phyloP scores from a whole-genome alignment of 2,888 invertebrate genomes.

The Atrina japonica region DNA sequence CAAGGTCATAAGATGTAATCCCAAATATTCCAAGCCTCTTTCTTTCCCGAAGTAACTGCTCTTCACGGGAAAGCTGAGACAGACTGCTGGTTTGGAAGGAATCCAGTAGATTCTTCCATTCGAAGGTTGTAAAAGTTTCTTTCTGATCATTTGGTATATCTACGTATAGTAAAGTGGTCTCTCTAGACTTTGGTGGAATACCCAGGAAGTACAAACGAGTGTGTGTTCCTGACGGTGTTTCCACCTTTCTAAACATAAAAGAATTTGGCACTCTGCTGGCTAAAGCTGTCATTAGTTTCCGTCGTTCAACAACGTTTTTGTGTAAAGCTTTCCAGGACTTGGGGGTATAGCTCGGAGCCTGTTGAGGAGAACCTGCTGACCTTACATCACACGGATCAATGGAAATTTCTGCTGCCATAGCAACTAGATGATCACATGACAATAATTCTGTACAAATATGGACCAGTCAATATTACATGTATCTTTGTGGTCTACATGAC shows the following conservation, averaged over 20 bases:
- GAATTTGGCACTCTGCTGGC: constrained; percentile 75
- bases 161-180: constrained; percentile 92
- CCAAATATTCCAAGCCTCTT: constrained; percentile 94
- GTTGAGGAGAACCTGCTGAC: constrained; percentile 52
- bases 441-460: no score
- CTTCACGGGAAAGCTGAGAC: constrained; percentile 89
- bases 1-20: constrained; percentile 95
- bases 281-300: constrained; percentile 73
- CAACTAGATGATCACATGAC: not conserved
- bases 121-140: constrained; percentile 48
- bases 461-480: no score
- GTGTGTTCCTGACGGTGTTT: constrained; percentile 64
- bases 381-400: constrained; percentile 58
- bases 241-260: constrained; percentile 75
- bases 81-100: constrained; percentile 83
- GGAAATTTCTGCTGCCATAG: constrained; percentile 66
- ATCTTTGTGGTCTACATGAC: no score
- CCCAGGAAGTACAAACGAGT: constrained; percentile 92
- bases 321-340: constrained; percentile 78
- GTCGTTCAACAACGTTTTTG: constrained; percentile 76
- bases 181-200: constrained; percentile 93
- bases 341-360: constrained; percentile 30
- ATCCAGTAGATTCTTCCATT: constrained; percentile 92
- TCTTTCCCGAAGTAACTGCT: constrained; percentile 94
- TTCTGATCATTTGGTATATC: constrained; percentile 84